Evolutionary conservation across 1,140 invertebrate genomes (phyloP).

Genomic region (Hylaeus volcanicus): DNA sequence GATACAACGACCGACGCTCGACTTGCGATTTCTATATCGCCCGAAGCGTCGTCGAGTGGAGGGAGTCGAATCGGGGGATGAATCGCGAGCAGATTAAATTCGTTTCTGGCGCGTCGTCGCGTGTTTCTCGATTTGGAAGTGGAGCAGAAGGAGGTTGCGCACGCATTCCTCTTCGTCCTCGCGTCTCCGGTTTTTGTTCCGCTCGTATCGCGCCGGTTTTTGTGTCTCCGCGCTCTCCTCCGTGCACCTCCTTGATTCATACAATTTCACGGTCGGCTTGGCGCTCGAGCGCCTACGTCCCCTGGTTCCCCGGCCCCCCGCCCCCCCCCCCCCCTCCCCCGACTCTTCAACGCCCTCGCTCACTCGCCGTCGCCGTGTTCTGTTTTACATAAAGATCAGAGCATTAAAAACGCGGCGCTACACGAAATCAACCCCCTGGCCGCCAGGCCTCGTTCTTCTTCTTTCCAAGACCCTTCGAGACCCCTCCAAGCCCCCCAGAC

Average conservation of each 20-base stretch:
- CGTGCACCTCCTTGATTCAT: slow-evolving; percentile 72
- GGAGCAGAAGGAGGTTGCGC: neutral
- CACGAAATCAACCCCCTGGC: slow-evolving; percentile 68
- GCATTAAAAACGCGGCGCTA: slow-evolving; percentile 76
- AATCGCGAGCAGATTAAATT: slow-evolving; percentile 58
- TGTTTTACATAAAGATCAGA: slow-evolving; percentile 78
- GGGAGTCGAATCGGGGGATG: neutral
- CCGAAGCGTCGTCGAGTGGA: slow-evolving; percentile 27
- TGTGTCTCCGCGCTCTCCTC: slow-evolving; percentile 64
- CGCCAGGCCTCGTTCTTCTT: slow-evolving; percentile 5
- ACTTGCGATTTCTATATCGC: slow-evolving; percentile 29
- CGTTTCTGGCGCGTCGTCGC: slow-evolving; percentile 34
- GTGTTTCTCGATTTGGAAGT: slow-evolving; percentile 26
- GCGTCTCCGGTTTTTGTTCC: slow-evolving; percentile 23
- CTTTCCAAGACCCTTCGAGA: neutral
- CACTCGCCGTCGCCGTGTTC: slow-evolving; percentile 35
- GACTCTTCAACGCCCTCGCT: neutral
- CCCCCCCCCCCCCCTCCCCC: neutral
- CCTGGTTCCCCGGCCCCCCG: neutral
- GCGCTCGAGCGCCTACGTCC: slow-evolving; percentile 62
- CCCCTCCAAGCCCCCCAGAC: neutral
- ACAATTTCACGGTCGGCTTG: slow-evolving; percentile 78
- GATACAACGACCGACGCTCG: neutral
- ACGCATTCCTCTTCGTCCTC: slow-evolving; percentile 40
- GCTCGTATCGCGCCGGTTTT: slow-evolving; percentile 63